These are phyloP conservation scores for Iselma pallidipennis DNA, from an alignment of 2,888 invertebrate genomes.

Conservation along the genomic window DNA sequence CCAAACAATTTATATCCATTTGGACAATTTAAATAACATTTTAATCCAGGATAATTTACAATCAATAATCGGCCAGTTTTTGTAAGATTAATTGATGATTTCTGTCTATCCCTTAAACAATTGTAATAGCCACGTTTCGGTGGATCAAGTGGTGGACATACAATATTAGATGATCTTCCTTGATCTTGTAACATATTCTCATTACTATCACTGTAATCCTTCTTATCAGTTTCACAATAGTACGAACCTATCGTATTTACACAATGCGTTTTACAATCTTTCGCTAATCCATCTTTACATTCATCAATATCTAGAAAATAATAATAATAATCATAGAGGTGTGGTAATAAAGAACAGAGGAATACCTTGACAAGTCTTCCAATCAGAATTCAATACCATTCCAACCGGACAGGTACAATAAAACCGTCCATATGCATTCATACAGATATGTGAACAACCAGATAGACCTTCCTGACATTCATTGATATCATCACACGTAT, in stretches of 20 bases:
- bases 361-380: constrained; percentile 49
- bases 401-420: constrained; percentile 53
- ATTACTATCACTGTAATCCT: too few relatives aligned
- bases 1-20: constrained; percentile 54
- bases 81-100: constrained; percentile 28
- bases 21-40: constrained; percentile 58
- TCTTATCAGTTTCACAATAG: constrained; percentile 49
- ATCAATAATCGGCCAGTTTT: constrained; percentile 47
- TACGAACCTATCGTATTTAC: constrained; percentile 69
- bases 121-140: constrained; percentile 57
- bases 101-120: constrained; percentile 49
- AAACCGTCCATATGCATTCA: constrained; percentile 58
- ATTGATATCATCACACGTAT: constrained; percentile 61
- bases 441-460: constrained; percentile 65
- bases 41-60: constrained; percentile 57
- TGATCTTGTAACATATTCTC: neutral
- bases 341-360: neutral
- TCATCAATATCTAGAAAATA: constrained; percentile 64
- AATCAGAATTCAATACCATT: constrained; percentile 47
- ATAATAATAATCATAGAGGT: neutral
- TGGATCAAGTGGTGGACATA: constrained; percentile 55
- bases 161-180: constrained; percentile 37
- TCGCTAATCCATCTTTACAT: constrained; percentile 58
- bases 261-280: constrained; percentile 57
- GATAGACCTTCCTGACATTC: constrained; percentile 57